These are phyloP conservation scores for Drosophila anomalata DNA, from an alignment of 2,888 invertebrate species.

Conservation along the genomic window DNA sequence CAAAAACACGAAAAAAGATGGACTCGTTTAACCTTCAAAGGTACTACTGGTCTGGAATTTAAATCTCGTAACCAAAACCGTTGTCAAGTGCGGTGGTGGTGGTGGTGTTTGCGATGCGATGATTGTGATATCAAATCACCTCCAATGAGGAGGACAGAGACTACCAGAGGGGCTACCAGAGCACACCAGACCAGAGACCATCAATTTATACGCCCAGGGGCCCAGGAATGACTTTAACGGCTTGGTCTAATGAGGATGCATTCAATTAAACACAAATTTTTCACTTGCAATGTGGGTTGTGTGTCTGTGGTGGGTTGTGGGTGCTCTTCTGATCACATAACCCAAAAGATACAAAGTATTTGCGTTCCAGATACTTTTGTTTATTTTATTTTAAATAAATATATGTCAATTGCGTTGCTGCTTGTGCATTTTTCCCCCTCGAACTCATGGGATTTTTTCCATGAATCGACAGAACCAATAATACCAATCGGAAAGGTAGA, in stretches of 20 bases:
- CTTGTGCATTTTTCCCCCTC: background rate
- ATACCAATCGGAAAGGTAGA: background rate
- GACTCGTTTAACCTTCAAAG: background rate
- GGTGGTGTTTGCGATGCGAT: constrained; percentile 6
- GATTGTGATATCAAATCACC: constrained; percentile 55
- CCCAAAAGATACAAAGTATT: background rate
- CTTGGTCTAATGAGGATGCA: constrained; percentile 42
- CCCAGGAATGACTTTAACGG: constrained; percentile 29
- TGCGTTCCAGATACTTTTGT: background rate
- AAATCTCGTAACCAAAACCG: constrained; percentile 33
- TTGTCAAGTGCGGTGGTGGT: constrained; percentile 37
- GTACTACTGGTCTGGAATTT: constrained; percentile 17
- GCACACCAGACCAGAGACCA: constrained; percentile 22
- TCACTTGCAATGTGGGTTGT: constrained; percentile 3
- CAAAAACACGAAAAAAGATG: background rate
- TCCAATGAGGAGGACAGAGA: constrained; percentile 51
- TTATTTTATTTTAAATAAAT: background rate
- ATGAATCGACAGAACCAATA: background rate
- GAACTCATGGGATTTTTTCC: background rate
- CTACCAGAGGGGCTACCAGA: constrained; percentile 11
- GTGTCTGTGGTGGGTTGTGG: too few species aligned
- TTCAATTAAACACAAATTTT: constrained; percentile 37
- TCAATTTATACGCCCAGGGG: constrained; percentile 29
- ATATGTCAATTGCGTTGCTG: background rate
- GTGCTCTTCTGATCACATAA: constrained; percentile 4